Percentiles rank a stretch among this genome's conserved stretches.
These are phyloP conservation scores for Nasua narica DNA, from an alignment of 2,797 vertebrate species.

Conservation along the genomic window DNA sequence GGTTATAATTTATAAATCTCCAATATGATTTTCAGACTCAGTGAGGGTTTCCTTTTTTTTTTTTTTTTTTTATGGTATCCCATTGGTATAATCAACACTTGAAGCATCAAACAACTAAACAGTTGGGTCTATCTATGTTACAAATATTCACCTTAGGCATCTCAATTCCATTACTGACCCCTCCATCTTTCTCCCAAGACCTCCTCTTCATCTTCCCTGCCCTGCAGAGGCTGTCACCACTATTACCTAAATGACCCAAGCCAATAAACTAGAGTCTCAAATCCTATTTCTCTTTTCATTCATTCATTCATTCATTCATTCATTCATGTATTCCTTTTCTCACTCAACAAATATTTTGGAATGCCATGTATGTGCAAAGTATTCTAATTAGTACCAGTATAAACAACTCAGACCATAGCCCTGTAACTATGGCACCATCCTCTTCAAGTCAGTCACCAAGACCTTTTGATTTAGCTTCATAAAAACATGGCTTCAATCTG, in stretches of 20 bases:
- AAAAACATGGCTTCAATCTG: neutral
- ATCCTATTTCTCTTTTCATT: neutral
- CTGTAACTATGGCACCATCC: neutral
- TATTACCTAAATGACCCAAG: neutral
- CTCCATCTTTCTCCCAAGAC: neutral
- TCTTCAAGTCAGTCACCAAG: neutral
- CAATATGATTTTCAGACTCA: slow-evolving; percentile 33
- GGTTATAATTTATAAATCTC: slow-evolving; percentile 28
- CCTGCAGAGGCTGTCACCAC: neutral
- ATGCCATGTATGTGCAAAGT: neutral
- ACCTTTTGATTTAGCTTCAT: neutral
- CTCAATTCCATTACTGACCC: neutral
- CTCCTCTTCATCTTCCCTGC: neutral
- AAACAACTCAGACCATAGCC: neutral
- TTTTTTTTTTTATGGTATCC: neutral
- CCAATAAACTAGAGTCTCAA: neutral
- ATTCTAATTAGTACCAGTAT: neutral
- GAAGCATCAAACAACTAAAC: neutral
- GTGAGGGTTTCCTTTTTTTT: neutral
- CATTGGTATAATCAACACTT: neutral
- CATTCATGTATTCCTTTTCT: neutral
- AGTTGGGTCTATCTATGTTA: neutral
- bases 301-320: neutral
- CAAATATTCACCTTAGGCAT: neutral
- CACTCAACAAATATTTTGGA: neutral